Evolutionary conservation across 1,140 invertebrate genomes (phyloP).

Genomic region (Sitophilus oryzae): DNA sequence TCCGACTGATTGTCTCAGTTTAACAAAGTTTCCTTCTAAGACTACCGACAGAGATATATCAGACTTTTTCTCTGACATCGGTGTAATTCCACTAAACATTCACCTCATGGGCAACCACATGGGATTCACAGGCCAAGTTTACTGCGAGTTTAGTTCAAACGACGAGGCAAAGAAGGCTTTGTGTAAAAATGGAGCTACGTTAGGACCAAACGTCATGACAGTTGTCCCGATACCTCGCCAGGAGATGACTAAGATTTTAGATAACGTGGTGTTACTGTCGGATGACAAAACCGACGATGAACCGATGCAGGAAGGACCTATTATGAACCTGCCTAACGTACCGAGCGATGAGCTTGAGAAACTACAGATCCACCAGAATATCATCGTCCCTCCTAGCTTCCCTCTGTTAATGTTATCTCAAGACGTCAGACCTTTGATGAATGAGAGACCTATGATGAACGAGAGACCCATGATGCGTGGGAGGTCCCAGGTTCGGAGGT

Average conservation of each 20-base stretch:
- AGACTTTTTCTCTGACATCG: slow-evolving; percentile 72
- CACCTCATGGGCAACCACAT: slow-evolving; percentile 66
- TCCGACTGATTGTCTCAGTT: slow-evolving; percentile 58
- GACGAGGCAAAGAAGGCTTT: slow-evolving; percentile 65
- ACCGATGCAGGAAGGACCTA: too few species aligned
- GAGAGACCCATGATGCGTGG: background rate
- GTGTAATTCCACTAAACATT: slow-evolving; percentile 67
- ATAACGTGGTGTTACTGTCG: background rate
- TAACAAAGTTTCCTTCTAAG: slow-evolving; percentile 69
- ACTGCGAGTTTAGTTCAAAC: slow-evolving; percentile 70
- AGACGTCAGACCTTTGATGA: background rate
- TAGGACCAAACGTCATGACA: slow-evolving; percentile 60
- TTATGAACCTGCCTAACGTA: background rate
- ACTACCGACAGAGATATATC: slow-evolving; percentile 70
- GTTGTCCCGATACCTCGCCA: slow-evolving; percentile 60
- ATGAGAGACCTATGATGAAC: slow-evolving; percentile 9
- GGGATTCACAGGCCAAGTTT: slow-evolving; percentile 70
- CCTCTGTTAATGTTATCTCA: too few species aligned
- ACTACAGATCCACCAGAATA: background rate
- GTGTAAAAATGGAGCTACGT: slow-evolving; percentile 60
- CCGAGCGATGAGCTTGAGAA: background rate
- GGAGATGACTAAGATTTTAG: slow-evolving; percentile 45
- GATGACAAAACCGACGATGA: background rate
- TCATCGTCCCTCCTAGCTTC: too few species aligned
- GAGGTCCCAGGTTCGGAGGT: slow-evolving; percentile 29